Evolutionary conservation across 2,797 vertebrate species (phyloP).

Genomic region (Monodelphis domestica): DNA sequence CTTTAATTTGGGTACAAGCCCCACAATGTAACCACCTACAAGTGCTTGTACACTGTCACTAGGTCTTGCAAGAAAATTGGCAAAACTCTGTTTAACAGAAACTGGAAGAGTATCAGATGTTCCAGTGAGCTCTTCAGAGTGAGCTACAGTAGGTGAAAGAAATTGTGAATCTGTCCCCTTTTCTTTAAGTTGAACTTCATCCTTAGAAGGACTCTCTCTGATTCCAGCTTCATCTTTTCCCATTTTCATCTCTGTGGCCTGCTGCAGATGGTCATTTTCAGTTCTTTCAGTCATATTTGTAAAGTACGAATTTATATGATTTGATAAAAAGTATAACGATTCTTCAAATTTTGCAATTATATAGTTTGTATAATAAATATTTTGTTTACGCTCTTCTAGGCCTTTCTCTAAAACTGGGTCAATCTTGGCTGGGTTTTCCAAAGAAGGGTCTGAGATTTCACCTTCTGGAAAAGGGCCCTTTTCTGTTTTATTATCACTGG

Average conservation of each 20-base stretch:
- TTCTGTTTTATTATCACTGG: slow-evolving; percentile 76
- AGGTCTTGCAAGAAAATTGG: slow-evolving; percentile 92
- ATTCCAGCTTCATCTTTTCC: slow-evolving; percentile 55
- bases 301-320: slow-evolving; percentile 96
- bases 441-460: slow-evolving; percentile 51
- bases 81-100: slow-evolving; percentile 90
- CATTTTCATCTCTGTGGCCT: slow-evolving; percentile 69
- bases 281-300: slow-evolving; percentile 85
- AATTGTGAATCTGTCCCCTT: slow-evolving; percentile 65
- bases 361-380: slow-evolving; percentile 89
- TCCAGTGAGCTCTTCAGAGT: slow-evolving; percentile 68
- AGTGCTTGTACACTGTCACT: slow-evolving; percentile 94
- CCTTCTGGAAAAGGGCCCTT: slow-evolving; percentile 77
- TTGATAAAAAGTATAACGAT: slow-evolving; percentile 92
- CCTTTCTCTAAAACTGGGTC: slow-evolving; percentile 73
- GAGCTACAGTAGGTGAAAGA: slow-evolving; percentile 67
- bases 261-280: slow-evolving; percentile 65
- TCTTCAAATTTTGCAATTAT: slow-evolving; percentile 92
- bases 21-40: slow-evolving; percentile 94
- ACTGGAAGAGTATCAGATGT: slow-evolving; percentile 67
- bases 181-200: slow-evolving; percentile 53
- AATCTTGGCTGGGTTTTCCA: background rate
- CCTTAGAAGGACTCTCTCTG: slow-evolving; percentile 56
- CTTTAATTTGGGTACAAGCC: slow-evolving; percentile 92
- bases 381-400: slow-evolving; percentile 77